These are phyloP conservation scores for Drosophila varians DNA, from an alignment of 1,140 invertebrate genomes.

Conservation along the genomic window DNA sequence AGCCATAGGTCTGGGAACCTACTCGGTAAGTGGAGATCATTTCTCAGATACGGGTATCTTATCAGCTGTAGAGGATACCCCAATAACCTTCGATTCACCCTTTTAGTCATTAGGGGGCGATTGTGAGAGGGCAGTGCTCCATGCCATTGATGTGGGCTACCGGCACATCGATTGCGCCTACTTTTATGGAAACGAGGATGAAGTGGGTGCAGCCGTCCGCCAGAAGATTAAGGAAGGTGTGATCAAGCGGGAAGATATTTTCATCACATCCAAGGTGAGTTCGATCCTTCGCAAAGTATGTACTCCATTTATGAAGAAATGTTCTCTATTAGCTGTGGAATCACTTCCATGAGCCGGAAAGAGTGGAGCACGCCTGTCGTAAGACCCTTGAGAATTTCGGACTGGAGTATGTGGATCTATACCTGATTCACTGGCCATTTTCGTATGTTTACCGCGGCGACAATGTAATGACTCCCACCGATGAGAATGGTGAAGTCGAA, in stretches of 20 bases:
- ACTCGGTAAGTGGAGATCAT: conserved; percentile 89
- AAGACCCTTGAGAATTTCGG: conserved; percentile 87
- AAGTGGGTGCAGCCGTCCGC: conserved; percentile 91
- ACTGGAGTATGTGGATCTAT: conserved; percentile 92
- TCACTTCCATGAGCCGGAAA: conserved; percentile 86
- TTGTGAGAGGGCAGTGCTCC: conserved; percentile 87
- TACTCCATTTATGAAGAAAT: no score
- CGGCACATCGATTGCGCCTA: conserved; percentile 95
- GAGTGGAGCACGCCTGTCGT: conserved; percentile 86
- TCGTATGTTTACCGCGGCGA: conserved; percentile 85
- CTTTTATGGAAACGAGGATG: conserved; percentile 93
- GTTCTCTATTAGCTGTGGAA: conserved; percentile 91
- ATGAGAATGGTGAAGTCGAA: conserved; percentile 86
- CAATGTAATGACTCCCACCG: conserved; percentile 80
- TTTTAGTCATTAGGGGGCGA: conserved; percentile 84
- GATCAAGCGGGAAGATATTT: conserved; percentile 93
- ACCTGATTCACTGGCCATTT: conserved; percentile 94
- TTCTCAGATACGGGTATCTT: conserved; percentile 75
- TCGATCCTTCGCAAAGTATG: no score
- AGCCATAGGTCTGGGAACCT: conserved; percentile 90
- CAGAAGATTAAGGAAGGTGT: conserved; percentile 89
- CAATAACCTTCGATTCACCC: conserved; percentile 61
- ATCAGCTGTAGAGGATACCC: conserved; percentile 19
- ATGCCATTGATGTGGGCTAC: conserved; percentile 93
- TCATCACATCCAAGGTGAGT: conserved; percentile 90